Evolutionary conservation across 2,888 invertebrate genomes (phyloP), one percentile per base, ranked within the genome.

Genomic region (Drosophila limbata): DNA sequence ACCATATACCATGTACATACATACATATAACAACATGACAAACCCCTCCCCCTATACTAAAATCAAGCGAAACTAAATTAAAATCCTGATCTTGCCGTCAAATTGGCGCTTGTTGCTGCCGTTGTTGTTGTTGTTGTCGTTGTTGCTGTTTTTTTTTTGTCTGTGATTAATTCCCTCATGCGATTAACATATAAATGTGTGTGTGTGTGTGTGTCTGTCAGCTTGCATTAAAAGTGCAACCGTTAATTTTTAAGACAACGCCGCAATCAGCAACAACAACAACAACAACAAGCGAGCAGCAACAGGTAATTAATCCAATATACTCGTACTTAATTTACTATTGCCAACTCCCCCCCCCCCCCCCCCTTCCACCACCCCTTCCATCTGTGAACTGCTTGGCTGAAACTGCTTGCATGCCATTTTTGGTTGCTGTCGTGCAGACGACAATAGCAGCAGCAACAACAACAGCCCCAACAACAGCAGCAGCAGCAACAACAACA

Each of bases 201-300:
- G 25, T 57, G 44, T 47, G 11, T 60, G 9, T 52, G 2, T 56
- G 13, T 50, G 47, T 60, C 40, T 67, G 83, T 87, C 88, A 84
- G 76, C 73, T 81, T 71, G 79, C 78, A 79, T 83, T 79, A 73
- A 78, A 75, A 82, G 64, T 82, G 81, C 79, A 85, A 88, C 81
- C 77, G 88, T 80, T 88, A 85, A 88, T 89, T 87, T 88, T 82
- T 67, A 79, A 73, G 77, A 81, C 80, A 85, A 79, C 72, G 68
- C 76, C 63, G 62, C 76, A 73, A 75, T 60, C 71, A 69, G 64
- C 69, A 60, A 44, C 59, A 60, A 3, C 55, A 74, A 31, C 57
- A 60, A 39, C 59, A 56, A 11, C 59, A 50, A 68, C 47, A 64
- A 51, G 17, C 60, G n/a, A 69, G 53, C 76, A 73, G 71, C 72